Evolutionary conservation across 2,888 invertebrate genomes (phyloP), one percentile per base, ranked within the genome.

Genomic region (Trimorus sp.): DNA sequence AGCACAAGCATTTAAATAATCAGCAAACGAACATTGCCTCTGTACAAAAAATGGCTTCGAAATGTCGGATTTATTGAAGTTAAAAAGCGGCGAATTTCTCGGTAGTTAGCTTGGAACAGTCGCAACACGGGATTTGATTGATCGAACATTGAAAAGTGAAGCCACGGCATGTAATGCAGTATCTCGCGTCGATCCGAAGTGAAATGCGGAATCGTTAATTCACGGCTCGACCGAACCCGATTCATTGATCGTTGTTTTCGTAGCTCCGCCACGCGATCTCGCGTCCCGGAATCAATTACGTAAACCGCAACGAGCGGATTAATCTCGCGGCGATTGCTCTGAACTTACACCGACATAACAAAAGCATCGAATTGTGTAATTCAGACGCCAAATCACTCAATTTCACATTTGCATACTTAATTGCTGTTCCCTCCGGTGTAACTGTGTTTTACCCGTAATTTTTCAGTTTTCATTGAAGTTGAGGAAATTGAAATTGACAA

Each of bases 261-360:
- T 53, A 58, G n/a, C 45, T 49, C 40, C 36, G 16, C 66, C 66
- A 75, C 75, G 75, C 66, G 75, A 75, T 66, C 38, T 53, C 53
- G 37, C 66, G 53, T 75, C 66, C 75, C 75, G 75, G 75, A 75
- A 75, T 75, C 66, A 66, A 69, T 76, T 69, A 76, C 68, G 76
- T 76, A 76, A 76, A 76, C 48, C 59, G 56, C 37, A 73, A 60
- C 71, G 45, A 49, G 12, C 16, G 71, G 42, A 54, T 71, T 53
- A 60, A 71, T 74, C 58, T 16, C n/a, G n/a, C 36, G 53, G 56
- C 48, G 68, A 69, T 77, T 77, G 69, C 63, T 62, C 60, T 69
- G 48, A 69, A 59, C 53, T 76, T 69, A 69, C 45, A 45, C 45
- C 45, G 12, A 45, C 26, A 37, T 48, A 66, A 66, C 53, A 58